Evolutionary conservation across 2,113 vertebrate genomes (phyloP).

Genomic region (Arothron firmamentum): DNA sequence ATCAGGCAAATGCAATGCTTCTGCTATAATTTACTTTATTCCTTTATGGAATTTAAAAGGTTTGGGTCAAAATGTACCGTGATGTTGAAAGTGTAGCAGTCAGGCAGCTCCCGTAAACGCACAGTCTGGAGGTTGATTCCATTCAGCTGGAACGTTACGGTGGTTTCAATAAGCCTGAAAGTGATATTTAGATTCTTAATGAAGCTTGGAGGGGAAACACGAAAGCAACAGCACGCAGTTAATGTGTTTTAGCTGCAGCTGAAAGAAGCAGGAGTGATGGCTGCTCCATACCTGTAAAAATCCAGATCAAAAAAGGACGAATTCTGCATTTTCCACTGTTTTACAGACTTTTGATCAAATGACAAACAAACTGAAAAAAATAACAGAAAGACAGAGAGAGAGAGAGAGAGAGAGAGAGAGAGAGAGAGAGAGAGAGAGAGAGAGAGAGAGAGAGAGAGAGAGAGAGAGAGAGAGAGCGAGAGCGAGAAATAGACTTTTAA

Average conservation of each 20-base stretch:
- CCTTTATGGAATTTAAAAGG: no score
- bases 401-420: not conserved
- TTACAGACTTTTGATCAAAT: constrained; percentile 69
- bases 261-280: not conserved
- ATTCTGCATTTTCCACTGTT: constrained; percentile 73
- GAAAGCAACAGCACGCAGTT: no score
- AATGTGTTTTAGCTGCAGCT: not conserved
- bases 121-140: constrained; percentile 92
- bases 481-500: no score
- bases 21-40: no score
- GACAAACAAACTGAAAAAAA: constrained; percentile 78
- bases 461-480: no score
- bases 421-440: not conserved
- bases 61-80: constrained; percentile 68
- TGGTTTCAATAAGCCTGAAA: constrained; percentile 84
- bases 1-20: no score
- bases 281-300: constrained; percentile 85
- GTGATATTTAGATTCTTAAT: not conserved
- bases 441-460: not conserved
- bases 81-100: constrained; percentile 89
- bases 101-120: constrained; percentile 83
- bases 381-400: not conserved
- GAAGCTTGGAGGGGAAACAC: not conserved
- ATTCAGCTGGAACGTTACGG: constrained; percentile 86
- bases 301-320: constrained; percentile 86